phyloP scores from a whole-genome alignment of 92 coral and sea anemone species.

The Porites divaricata region DNA sequence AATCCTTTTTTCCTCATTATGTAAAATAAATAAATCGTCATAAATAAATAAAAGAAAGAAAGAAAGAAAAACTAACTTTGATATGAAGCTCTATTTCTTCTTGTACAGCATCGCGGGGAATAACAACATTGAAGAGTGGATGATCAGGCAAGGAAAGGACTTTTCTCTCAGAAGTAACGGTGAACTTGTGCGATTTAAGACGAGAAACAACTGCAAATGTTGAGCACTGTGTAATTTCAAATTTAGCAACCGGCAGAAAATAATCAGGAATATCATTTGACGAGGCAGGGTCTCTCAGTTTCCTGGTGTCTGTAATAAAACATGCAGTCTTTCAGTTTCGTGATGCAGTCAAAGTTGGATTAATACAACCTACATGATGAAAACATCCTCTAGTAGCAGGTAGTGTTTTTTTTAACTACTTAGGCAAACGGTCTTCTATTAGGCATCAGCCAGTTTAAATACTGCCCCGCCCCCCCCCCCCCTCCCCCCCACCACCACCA shows the following conservation, averaged over 20 bases:
- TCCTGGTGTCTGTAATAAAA: conserved; percentile 15
- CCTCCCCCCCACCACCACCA: too few species aligned
- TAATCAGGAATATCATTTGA: conserved; percentile 12
- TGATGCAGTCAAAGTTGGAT: too few species aligned
- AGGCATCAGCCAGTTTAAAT: too few species aligned
- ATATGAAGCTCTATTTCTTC: neutral
- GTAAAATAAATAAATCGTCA: too few species aligned
- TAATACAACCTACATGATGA: too few species aligned
- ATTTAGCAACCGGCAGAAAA: conserved; percentile 23
- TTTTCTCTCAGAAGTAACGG: neutral
- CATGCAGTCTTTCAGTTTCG: neutral
- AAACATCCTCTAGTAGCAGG: rapidly evolving
- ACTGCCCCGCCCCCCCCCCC: too few species aligned
- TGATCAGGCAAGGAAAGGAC: neutral
- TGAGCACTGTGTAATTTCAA: conserved; percentile 12
- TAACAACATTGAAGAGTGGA: neutral
- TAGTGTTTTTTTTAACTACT: too few species aligned
- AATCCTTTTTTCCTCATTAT: too few species aligned
- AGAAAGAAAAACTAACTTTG: neutral
- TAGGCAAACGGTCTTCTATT: too few species aligned
- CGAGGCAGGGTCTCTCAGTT: neutral
- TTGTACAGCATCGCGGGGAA: neutral
- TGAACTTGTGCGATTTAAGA: conserved; percentile 10
- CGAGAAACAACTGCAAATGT: conserved; percentile 25
- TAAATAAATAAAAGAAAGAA: too few species aligned